Evolutionary conservation across 1,140 invertebrate genomes (phyloP), one percentile per base, ranked within the genome.

Genomic region (Batillaria attramentaria): DNA sequence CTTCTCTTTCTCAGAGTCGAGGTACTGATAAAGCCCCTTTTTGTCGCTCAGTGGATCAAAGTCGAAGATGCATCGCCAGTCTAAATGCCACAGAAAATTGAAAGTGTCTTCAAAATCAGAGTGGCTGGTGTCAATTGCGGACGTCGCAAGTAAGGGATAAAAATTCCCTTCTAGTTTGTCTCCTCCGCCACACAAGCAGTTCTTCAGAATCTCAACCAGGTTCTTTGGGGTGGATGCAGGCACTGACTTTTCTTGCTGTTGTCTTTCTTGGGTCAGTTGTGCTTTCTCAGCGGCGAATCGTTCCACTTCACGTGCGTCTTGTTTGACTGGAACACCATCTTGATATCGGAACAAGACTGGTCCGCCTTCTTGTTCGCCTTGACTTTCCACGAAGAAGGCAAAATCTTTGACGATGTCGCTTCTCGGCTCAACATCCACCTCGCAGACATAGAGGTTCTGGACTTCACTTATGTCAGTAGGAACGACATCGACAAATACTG

Each of bases 41-140:
- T 37, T 62, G 41, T 73, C 79, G 35, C 79, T 60, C 5, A 60
- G 76, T 8, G 79, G 70, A 46, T 84, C 81, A 79, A 86, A 86
- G 73, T 86, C 85, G 80, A 84, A 82, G n/a, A 86, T 78, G 31
- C 79, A 68, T 31, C 79, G 74, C 50, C 82, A 80, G 13, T 83
- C 77, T n/a, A 86, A 33, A 41, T 80, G 50, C 16, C 78, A 54
- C 18, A 86, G 62, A 75, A 86, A 86, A 0, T 78, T 31, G 37
- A 84, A 80, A n/a, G 68, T 65, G 8, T 74, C 62, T 60, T 62
- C 16, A 24, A 77, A 16, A 13, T 66, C 74, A 65, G 41, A 24
- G 16, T 43, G n/a, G n/a, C 60, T 43, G 20, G 31, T 5, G 33
- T 65, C 39, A 10, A 77, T 39, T 42, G 74, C 42, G n/a, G 37